A percentile compares a stretch with the other conserved stretches of the same genome.
These are phyloP conservation scores for Geotrupes spiniger DNA, from an alignment of 2,888 invertebrate species.

Conservation along the genomic window DNA sequence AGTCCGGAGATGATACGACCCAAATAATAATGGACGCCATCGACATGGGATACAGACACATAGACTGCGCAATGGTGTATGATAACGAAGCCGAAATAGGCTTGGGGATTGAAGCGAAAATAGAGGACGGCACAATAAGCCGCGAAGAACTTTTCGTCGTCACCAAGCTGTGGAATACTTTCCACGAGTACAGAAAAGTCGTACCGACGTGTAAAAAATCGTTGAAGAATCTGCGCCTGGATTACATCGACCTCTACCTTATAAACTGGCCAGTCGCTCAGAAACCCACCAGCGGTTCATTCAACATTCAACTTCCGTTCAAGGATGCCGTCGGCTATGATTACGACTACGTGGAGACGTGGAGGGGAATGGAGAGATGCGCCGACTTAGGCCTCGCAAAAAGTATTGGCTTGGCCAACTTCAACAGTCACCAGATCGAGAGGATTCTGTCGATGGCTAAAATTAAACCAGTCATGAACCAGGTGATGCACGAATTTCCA, in stretches of 20 bases:
- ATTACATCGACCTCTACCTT: slow-evolving; percentile 57
- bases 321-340: slow-evolving; percentile 42
- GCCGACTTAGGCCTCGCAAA: slow-evolving; percentile 60
- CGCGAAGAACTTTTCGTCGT: slow-evolving; percentile 71
- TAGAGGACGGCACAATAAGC: slow-evolving; percentile 64
- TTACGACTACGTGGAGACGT: slow-evolving; percentile 65
- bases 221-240: slow-evolving; percentile 51
- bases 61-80: slow-evolving; percentile 75
- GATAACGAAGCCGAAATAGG: slow-evolving; percentile 77
- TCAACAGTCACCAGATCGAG: slow-evolving; percentile 66
- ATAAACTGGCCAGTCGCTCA: slow-evolving; percentile 54
- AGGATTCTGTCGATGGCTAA: slow-evolving; percentile 57
- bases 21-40: slow-evolving; percentile 55
- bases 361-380: slow-evolving; percentile 67
- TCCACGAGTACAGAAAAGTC: slow-evolving; percentile 66
- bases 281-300: slow-evolving; percentile 26
- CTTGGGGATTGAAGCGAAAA: slow-evolving; percentile 62
- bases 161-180: slow-evolving; percentile 88
- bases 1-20: no score
- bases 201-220: slow-evolving; percentile 47
- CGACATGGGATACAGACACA: slow-evolving; percentile 74
- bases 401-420: slow-evolving; percentile 74
- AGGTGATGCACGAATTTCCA: no score
- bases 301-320: slow-evolving; percentile 39
- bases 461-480: slow-evolving; percentile 61